phyloP scores from a whole-genome alignment of 2,888 invertebrate species.

The Lamproptera curius region DNA sequence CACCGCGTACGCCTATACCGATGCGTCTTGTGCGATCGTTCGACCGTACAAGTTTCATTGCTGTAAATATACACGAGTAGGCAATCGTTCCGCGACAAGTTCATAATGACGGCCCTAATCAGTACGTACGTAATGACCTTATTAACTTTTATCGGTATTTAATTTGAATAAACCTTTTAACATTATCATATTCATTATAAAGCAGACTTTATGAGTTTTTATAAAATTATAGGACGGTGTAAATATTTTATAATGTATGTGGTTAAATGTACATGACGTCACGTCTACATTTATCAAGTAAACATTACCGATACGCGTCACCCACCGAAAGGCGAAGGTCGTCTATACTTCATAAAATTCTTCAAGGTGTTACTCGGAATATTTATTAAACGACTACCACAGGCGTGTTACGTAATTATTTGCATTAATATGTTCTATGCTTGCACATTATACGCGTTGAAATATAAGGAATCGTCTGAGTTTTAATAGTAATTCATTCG shows the following conservation, averaged over 20 bases:
- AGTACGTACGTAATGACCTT: conserved; percentile 6
- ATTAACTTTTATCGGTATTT: conserved; percentile 5
- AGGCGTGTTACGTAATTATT: conserved; percentile 28
- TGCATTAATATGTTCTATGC: conserved; percentile 19
- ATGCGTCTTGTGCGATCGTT: conserved; percentile 19
- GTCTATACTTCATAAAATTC: conserved; percentile 51
- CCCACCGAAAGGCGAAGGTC: conserved; percentile 53
- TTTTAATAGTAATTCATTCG: conserved; percentile 15
- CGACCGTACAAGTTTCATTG: conserved; percentile 13
- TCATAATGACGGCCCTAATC: conserved; percentile 14
- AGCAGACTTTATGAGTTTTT: not conserved
- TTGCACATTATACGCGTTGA: not conserved
- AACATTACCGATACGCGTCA: conserved; percentile 41
- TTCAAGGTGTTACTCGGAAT: conserved; percentile 36
- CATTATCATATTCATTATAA: not conserved
- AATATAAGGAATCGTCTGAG: conserved; percentile 1
- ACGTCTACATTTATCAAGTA: conserved; percentile 34
- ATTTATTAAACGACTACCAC: conserved; percentile 31
- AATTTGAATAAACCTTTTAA: conserved; percentile 6
- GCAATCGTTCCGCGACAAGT: conserved; percentile 12
- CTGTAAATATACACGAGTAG: conserved; percentile 11
- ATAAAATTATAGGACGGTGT: not conserved
- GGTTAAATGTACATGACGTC: conserved; percentile 40
- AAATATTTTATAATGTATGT: conserved; percentile 27
- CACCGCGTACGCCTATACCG: conserved; percentile 18